Percentiles rank a stretch among this genome's conserved stretches.
phyloP scores from a whole-genome alignment of 1,140 invertebrate genomes.

The Euschistus heros region DNA sequence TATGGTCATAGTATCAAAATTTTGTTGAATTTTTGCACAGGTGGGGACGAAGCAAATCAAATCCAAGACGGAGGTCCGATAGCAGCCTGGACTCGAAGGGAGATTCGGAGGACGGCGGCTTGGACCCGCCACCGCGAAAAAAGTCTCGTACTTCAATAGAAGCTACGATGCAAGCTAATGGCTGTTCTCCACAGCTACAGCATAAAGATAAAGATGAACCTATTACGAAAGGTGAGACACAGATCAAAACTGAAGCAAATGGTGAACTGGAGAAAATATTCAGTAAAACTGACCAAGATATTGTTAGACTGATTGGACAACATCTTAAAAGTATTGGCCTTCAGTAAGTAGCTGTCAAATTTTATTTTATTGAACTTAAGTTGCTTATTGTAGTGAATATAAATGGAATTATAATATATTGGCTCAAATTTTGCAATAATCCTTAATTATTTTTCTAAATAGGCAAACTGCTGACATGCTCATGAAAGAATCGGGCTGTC shows the following conservation, averaged over 20 bases:
- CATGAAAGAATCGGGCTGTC: constrained; percentile 89
- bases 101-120: constrained; percentile 82
- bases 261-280: constrained; percentile 45
- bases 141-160: constrained; percentile 66
- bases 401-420: too few relatives aligned
- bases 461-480: constrained; percentile 74
- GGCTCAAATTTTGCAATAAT: too few relatives aligned
- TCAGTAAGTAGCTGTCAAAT: constrained; percentile 53
- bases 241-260: constrained; percentile 39
- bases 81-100: constrained; percentile 84
- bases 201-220: constrained; percentile 31
- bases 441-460: constrained; percentile 32
- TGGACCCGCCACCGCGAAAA: constrained; percentile 82
- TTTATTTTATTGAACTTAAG: too few relatives aligned
- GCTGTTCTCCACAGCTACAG: constrained; percentile 38
- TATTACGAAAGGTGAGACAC: constrained; percentile 37
- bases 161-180: constrained; percentile 42
- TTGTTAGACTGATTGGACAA: constrained; percentile 90
- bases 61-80: constrained; percentile 43
- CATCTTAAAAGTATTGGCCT: constrained; percentile 86
- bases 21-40: not conserved
- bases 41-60: constrained; percentile 23
- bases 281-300: constrained; percentile 81
- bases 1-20: not conserved
- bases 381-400: too few relatives aligned